Conservation (phyloP, 2,888 invertebrate genomes). For the Abrostola tripartita region DNA sequence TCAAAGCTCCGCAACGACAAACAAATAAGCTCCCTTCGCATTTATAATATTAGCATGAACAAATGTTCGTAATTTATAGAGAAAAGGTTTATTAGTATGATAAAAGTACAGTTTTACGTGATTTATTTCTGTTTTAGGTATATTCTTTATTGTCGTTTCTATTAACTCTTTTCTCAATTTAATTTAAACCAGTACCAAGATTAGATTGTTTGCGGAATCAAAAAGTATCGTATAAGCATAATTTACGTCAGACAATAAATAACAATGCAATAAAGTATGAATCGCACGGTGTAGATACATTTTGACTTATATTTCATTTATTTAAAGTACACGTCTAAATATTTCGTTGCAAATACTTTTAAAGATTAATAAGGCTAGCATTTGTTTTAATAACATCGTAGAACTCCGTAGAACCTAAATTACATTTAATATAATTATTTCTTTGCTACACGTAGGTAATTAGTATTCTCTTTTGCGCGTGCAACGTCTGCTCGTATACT, state of each 20-base stretch:
- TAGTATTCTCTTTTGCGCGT: conserved; percentile 26
- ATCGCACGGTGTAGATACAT: no score
- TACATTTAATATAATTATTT: conserved; percentile 10
- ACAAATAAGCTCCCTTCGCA: conserved; percentile 1
- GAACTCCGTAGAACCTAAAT: conserved; percentile 2
- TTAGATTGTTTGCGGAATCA: no score
- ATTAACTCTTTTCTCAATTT: not conserved
- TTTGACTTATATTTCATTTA: no score
- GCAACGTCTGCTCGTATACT: conserved; percentile 39
- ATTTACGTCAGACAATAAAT: no score
- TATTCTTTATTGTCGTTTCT: not conserved
- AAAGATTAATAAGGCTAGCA: no score
- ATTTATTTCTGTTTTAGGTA: not conserved
- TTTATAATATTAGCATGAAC: conserved; percentile 3
- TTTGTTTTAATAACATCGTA: no score
- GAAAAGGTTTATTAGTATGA: not conserved
- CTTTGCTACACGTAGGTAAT: conserved; percentile 14
- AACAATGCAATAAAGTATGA: no score
- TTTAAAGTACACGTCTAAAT: no score
- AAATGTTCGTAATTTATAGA: conserved; percentile 34
- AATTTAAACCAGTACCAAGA: not conserved
- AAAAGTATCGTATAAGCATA: no score
- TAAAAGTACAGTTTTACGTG: conserved; percentile 3
- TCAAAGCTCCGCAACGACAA: conserved; percentile 2
- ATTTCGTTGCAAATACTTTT: no score